These are phyloP conservation scores for Leptosomus discolor DNA, from an alignment of 2,113 vertebrate species.

Conservation along the genomic window DNA sequence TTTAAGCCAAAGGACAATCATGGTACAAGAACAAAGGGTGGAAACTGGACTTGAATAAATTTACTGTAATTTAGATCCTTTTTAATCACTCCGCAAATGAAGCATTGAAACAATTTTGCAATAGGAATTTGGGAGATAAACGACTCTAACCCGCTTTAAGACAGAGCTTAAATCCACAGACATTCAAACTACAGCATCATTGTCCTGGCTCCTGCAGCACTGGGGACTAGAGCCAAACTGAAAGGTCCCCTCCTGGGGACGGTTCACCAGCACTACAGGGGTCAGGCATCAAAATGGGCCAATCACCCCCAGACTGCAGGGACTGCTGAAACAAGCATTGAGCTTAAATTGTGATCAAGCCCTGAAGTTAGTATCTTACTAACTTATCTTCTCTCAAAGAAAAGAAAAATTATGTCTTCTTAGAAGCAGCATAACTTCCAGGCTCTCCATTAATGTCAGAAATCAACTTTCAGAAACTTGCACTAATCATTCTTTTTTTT, in stretches of 20 bases:
- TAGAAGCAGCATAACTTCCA: neutral
- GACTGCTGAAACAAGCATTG: neutral
- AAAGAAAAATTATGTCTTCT: neutral
- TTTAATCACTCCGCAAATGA: conserved; percentile 41
- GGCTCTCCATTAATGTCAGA: neutral
- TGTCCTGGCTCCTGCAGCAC: neutral
- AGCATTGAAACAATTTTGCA: conserved; percentile 22
- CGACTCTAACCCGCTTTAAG: neutral
- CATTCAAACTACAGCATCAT: neutral
- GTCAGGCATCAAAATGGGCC: rapidly evolving
- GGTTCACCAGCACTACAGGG: neutral
- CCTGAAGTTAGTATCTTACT: neutral
- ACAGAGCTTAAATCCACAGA: neutral
- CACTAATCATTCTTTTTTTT: neutral
- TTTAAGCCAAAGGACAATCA: conserved; percentile 19
- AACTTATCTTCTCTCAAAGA: neutral
- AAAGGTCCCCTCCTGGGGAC: neutral
- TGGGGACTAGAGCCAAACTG: neutral
- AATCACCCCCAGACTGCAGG: neutral
- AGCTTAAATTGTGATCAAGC: neutral
- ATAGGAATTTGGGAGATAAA: conserved; percentile 29
- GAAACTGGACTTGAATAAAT: conserved; percentile 31
- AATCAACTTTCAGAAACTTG: neutral
- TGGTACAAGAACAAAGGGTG: neutral
- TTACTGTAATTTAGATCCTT: neutral